phyloP scores from a whole-genome alignment of 2,113 vertebrate species.

The Chaetorhynchus papuensis region DNA sequence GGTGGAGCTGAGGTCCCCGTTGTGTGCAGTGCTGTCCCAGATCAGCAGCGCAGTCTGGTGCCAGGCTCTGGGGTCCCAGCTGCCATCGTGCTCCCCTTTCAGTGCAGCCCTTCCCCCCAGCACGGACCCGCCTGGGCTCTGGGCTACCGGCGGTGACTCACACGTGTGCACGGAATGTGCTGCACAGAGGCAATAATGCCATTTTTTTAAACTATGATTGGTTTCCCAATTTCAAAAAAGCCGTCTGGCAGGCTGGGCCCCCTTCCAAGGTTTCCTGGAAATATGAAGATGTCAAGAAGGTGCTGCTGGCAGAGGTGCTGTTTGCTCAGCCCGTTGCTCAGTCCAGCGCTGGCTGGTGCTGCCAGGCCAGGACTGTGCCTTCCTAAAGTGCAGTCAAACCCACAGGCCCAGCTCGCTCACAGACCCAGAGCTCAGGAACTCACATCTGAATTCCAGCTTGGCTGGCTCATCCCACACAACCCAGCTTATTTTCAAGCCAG shows the following conservation, averaged over 20 bases:
- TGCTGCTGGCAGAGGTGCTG: neutral
- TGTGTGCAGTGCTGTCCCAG: accelerated
- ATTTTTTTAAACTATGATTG: neutral
- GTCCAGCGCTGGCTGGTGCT: accelerated
- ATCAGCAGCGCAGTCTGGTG: accelerated
- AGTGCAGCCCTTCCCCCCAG: neutral
- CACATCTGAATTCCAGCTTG: neutral
- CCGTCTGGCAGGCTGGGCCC: neutral
- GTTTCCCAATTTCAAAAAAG: neutral
- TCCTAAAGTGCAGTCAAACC: neutral
- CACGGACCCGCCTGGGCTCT: neutral
- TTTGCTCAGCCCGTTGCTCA: neutral
- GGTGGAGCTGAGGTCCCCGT: accelerated
- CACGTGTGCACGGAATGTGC: neutral
- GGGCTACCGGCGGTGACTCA: neutral
- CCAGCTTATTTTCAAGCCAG: neutral
- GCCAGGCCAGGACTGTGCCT: no score
- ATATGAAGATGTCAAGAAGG: neutral
- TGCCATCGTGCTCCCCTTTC: neutral
- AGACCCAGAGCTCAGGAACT: neutral
- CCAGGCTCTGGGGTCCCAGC: neutral
- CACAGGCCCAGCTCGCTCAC: accelerated
- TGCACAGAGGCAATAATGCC: neutral
- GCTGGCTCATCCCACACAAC: neutral
- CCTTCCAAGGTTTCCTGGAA: constrained; percentile 27